A percentile compares a stretch with the other conserved stretches of the same genome.
Conservation (phyloP, 2,113 vertebrate species). For the Orientallactaga bullata region DNA sequence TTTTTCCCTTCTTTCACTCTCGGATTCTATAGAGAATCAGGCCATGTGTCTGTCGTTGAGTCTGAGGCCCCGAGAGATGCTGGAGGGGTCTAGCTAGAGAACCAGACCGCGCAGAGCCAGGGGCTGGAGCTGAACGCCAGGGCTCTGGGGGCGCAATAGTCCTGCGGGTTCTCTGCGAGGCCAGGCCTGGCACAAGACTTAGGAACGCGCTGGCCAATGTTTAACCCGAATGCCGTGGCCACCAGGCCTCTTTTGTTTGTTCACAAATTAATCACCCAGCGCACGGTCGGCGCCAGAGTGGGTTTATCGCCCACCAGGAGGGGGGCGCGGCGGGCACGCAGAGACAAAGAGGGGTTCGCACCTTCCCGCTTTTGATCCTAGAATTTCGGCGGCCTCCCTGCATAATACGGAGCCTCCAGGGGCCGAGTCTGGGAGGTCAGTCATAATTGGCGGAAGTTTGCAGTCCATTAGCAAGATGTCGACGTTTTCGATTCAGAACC, state of each 20-base stretch:
- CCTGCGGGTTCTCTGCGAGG: not conserved
- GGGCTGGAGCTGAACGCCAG: not conserved
- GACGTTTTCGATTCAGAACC: constrained; percentile 81
- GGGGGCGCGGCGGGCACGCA: constrained; percentile 86
- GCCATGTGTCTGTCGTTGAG: not conserved
- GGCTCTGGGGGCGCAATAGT: not conserved
- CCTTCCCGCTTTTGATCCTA: constrained; percentile 92
- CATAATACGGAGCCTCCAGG: constrained; percentile 89
- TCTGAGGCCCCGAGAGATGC: not conserved
- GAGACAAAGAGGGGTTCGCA: constrained; percentile 91
- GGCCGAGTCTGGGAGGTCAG: constrained; percentile 89
- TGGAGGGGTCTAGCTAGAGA: not conserved
- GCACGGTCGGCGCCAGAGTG: constrained; percentile 90
- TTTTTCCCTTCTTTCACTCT: not conserved
- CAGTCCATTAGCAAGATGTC: constrained; percentile 86
- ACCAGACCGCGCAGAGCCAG: not conserved
- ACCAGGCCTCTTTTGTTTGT: constrained; percentile 94
- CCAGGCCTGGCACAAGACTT: constrained; percentile 57
- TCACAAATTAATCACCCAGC: constrained; percentile 94
- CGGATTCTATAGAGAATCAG: not conserved
- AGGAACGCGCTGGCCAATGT: constrained; percentile 90
- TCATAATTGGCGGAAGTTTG: constrained; percentile 88
- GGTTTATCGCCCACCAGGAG: constrained; percentile 90
- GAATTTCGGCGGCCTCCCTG: constrained; percentile 86
- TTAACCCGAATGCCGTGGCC: constrained; percentile 90